Conservation (phyloP, 2,888 invertebrate species). For the Limnephilus rhombicus region DNA sequence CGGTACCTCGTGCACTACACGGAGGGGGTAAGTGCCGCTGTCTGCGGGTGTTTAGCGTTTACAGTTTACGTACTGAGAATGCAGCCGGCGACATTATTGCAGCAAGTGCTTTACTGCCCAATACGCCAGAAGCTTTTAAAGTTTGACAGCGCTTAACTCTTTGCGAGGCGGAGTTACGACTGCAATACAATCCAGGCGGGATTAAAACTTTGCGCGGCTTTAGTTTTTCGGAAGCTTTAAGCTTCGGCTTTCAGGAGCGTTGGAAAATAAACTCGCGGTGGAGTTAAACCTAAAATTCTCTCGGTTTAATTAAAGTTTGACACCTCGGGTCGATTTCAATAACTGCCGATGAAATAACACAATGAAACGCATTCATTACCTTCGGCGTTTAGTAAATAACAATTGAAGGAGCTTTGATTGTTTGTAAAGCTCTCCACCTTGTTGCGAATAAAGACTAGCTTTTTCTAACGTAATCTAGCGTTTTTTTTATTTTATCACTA, state of each 20-base stretch:
- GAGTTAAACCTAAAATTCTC: neutral
- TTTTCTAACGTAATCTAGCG: too few relatives aligned
- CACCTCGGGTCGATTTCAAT: neutral
- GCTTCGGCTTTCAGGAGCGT: neutral
- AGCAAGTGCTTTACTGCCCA: slow-evolving; percentile 46
- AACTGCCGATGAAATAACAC: neutral
- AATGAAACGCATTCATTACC: neutral
- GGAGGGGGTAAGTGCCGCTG: neutral
- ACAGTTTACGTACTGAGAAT: slow-evolving; percentile 21
- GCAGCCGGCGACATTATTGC: slow-evolving; percentile 50
- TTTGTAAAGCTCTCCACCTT: neutral
- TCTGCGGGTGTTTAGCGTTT: slow-evolving; percentile 9
- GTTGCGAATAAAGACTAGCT: neutral
- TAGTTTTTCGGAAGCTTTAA: slow-evolving; percentile 13
- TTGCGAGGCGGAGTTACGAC: slow-evolving; percentile 48
- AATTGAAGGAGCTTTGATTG: neutral
- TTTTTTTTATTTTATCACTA: neutral
- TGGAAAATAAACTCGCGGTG: neutral
- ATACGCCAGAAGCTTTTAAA: slow-evolving; percentile 40
- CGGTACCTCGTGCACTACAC: neutral
- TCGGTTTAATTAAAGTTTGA: neutral
- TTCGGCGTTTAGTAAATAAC: neutral
- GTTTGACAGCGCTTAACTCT: slow-evolving; percentile 52
- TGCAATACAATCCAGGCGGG: slow-evolving; percentile 52
- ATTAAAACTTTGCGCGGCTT: slow-evolving; percentile 49